Percentiles rank a stretch among this genome's conserved stretches.
phyloP scores from a whole-genome alignment of 2,113 vertebrate genomes.

The Sminthopsis crassicaudata region DNA sequence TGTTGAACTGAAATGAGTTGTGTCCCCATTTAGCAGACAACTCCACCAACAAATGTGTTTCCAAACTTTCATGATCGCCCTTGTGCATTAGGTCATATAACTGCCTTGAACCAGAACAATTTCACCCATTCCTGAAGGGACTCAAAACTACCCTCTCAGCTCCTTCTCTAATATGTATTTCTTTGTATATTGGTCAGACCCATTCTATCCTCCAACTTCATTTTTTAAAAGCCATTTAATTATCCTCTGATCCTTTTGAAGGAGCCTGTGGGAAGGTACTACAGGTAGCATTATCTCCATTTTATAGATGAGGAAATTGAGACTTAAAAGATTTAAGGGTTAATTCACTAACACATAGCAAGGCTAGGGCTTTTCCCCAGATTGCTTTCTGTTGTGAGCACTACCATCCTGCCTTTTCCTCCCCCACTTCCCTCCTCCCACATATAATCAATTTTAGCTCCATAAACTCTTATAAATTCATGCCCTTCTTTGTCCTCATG shows the following conservation, averaged over 20 bases:
- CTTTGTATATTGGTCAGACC: not conserved
- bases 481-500: not conserved
- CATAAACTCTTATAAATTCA: not conserved
- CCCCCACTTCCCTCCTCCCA: not conserved
- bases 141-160: too few species aligned
- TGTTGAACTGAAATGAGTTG: not conserved
- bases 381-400: not conserved
- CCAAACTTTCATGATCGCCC: not conserved
- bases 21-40: not conserved
- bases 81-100: slow-evolving; percentile 16
- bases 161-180: not conserved
- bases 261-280: not conserved
- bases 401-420: not conserved
- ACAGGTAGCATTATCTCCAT: not conserved
- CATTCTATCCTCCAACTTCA: not conserved
- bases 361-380: not conserved
- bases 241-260: not conserved
- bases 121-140: not conserved
- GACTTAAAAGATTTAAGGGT: not conserved
- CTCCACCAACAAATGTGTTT: too few species aligned
- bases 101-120: slow-evolving; percentile 5
- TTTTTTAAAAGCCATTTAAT: not conserved
- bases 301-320: not conserved
- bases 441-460: not conserved
- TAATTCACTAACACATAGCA: not conserved